A percentile compares a stretch with the other conserved stretches of the same genome.
phyloP scores from a whole-genome alignment of 64 coral and sea anemone species.

The Orbicella faveolata region DNA sequence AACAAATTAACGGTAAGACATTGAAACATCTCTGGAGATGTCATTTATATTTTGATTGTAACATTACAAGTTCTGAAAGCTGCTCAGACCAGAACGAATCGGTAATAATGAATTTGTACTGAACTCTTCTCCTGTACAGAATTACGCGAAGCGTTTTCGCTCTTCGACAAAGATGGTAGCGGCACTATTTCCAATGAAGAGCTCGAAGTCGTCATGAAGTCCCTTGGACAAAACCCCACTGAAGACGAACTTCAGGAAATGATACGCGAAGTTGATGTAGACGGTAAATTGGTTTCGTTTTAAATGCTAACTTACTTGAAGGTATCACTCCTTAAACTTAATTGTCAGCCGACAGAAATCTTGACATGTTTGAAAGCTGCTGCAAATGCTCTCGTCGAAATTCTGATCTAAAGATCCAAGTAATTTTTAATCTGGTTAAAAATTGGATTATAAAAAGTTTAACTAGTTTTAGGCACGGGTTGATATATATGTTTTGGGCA shows the following conservation, averaged over 20 bases:
- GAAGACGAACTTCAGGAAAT: slow-evolving; percentile 72
- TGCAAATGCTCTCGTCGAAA: background rate
- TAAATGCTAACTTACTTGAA: background rate
- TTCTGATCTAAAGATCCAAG: background rate
- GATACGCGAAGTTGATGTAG: slow-evolving; percentile 76
- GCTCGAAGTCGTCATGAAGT: slow-evolving; percentile 83
- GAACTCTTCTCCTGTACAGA: slow-evolving; percentile 3
- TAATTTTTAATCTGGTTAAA: background rate
- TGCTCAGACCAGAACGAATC: background rate
- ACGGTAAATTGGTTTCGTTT: slow-evolving; percentile 51
- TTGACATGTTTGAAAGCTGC: background rate
- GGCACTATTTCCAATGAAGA: slow-evolving; percentile 80
- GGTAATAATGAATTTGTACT: background rate
- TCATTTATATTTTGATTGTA: background rate
- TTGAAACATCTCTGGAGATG: background rate
- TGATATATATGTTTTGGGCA: background rate
- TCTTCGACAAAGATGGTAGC: slow-evolving; percentile 78
- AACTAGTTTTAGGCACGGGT: background rate
- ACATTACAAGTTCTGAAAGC: background rate
- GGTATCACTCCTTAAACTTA: background rate
- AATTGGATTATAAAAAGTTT: background rate
- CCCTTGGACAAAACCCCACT: slow-evolving; percentile 71
- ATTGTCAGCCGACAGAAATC: slow-evolving; percentile 3
- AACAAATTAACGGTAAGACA: slow-evolving; percentile 61
- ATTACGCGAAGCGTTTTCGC: slow-evolving; percentile 66